phyloP scores from a whole-genome alignment of 2,113 vertebrate species.

The Chascanopsetta lugubris region DNA sequence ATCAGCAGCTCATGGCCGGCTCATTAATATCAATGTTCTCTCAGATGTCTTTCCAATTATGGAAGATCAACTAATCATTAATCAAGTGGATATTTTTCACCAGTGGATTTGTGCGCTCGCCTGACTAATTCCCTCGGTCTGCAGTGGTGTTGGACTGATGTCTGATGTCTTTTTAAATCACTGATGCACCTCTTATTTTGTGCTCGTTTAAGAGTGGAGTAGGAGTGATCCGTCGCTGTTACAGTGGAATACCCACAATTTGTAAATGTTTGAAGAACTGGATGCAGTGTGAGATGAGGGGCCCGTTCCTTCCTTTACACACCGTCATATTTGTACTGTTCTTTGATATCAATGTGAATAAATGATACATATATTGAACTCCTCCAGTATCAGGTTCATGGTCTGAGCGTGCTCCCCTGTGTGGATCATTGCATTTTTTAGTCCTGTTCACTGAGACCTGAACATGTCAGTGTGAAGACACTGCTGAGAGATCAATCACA shows the following conservation, averaged over 20 bases:
- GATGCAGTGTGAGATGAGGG: no score
- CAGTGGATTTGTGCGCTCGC: slow-evolving; percentile 18
- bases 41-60: slow-evolving; percentile 58
- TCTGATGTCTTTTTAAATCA: not conserved
- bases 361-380: no score
- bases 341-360: no score
- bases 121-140: slow-evolving; percentile 24
- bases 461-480: no score
- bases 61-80: slow-evolving; percentile 38
- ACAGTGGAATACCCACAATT: slow-evolving; percentile 1
- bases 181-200: not conserved
- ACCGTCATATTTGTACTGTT: no score
- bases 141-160: slow-evolving; percentile 3
- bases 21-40: slow-evolving; percentile 61
- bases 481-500: no score
- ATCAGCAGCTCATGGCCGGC: slow-evolving; percentile 49
- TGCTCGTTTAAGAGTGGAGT: not conserved
- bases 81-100: slow-evolving; percentile 39
- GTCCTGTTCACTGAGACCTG: no score
- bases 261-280: no score
- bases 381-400: no score
- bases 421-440: no score
- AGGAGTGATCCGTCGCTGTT: not conserved
- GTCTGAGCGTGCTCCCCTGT: no score
- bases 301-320: no score